A percentile compares a stretch with the other conserved stretches of the same genome.
Evolutionary conservation across 2,113 vertebrate species (phyloP).

Genomic region (Saccopteryx bilineata): DNA sequence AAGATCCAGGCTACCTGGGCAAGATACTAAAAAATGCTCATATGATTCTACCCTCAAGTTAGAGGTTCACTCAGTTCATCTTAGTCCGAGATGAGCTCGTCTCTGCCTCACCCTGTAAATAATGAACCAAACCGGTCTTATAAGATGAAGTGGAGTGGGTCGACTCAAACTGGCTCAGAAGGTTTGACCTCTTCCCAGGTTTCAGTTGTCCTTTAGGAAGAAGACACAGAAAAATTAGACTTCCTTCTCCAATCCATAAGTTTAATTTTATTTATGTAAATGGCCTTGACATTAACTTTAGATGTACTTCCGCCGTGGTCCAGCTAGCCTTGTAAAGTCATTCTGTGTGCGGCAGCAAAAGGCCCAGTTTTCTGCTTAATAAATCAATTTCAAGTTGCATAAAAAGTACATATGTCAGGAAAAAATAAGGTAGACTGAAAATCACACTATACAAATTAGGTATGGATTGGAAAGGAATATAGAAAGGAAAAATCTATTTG

Average conservation of each 20-base stretch:
- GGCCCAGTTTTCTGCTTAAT: slow-evolving; percentile 75
- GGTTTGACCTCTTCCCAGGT: slow-evolving; percentile 10
- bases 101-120: neutral
- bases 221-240: slow-evolving; percentile 30
- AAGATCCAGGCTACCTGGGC: neutral
- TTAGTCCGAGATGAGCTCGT: neutral
- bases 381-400: slow-evolving; percentile 82
- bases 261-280: slow-evolving; percentile 77
- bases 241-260: slow-evolving; percentile 79
- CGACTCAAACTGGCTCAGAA: neutral
- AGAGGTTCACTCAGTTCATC: neutral
- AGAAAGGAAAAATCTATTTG: slow-evolving; percentile 80
- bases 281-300: slow-evolving; percentile 68
- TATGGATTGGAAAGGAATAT: slow-evolving; percentile 77
- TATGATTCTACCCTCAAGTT: neutral
- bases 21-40: neutral
- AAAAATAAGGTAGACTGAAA: slow-evolving; percentile 83
- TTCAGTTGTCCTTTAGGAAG: slow-evolving; percentile 67
- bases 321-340: slow-evolving; percentile 75
- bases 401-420: slow-evolving; percentile 79
- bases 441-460: slow-evolving; percentile 77
- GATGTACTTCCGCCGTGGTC: slow-evolving; percentile 63
- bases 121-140: neutral
- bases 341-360: slow-evolving; percentile 62
- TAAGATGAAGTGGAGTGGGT: neutral